Conservation (phyloP, 1,140 invertebrate genomes). For the Drosophila pruinosa region DNA sequence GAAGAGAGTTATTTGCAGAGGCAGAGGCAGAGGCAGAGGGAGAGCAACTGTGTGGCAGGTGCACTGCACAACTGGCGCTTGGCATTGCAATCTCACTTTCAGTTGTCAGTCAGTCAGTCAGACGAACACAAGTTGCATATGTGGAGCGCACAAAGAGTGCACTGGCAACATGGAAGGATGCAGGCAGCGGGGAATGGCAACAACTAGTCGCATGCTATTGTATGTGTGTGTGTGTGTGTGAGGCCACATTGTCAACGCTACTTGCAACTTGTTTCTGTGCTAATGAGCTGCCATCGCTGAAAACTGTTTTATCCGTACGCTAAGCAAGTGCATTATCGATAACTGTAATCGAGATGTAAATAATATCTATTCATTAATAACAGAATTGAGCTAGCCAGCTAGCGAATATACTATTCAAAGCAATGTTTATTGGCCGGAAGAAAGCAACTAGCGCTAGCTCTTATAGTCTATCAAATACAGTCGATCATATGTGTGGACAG, state of each 20-base stretch:
- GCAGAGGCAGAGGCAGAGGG: background rate
- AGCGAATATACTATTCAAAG: no score
- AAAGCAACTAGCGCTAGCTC: no score
- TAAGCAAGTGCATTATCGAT: background rate
- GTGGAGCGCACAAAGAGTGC: conserved; percentile 33
- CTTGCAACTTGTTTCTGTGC: background rate
- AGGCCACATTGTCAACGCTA: background rate
- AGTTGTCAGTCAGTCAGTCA: conserved; percentile 25
- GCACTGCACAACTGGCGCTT: conserved; percentile 38
- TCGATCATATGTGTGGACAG: no score
- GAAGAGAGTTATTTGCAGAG: background rate
- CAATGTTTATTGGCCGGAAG: no score
- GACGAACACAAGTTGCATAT: conserved; percentile 20
- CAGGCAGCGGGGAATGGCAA: background rate
- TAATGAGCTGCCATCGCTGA: background rate
- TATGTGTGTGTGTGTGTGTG: no score
- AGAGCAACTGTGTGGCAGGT: conserved; percentile 3
- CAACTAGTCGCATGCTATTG: background rate
- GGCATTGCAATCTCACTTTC: conserved; percentile 56
- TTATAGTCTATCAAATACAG: no score
- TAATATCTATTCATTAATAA: no score
- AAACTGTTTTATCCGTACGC: background rate
- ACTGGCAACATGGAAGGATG: background rate
- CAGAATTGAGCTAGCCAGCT: no score
- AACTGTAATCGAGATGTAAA: no score